Percentiles rank a stretch among this genome's conserved stretches.
phyloP scores from a whole-genome alignment of 2,888 invertebrate species.

The Dusona sp. region DNA sequence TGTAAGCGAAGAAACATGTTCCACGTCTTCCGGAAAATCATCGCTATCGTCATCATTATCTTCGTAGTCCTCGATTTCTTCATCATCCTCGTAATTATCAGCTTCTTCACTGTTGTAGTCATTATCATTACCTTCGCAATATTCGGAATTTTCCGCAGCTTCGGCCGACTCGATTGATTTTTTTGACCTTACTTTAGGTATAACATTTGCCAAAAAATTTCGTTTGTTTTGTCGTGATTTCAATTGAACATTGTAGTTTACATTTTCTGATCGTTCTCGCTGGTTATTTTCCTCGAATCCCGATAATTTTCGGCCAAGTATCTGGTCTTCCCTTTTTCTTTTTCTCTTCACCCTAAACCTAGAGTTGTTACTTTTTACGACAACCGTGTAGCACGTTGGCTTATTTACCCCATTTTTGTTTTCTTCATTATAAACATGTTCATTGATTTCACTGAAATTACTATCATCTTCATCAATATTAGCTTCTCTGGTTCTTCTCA shows the following conservation, averaged over 20 bases:
- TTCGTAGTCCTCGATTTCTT: constrained; percentile 25
- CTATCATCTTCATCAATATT: constrained; percentile 22
- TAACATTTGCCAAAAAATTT: constrained; percentile 17
- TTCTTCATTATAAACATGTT: constrained; percentile 31
- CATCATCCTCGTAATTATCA: constrained; percentile 45
- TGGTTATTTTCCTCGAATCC: not conserved
- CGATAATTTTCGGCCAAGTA: constrained; percentile 56
- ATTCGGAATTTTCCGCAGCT: constrained; percentile 20
- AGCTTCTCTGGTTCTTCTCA: constrained; percentile 23
- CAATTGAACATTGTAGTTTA: not conserved
- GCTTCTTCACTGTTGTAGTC: constrained; percentile 22
- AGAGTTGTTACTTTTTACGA: constrained; percentile 56
- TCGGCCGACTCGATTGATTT: constrained; percentile 57
- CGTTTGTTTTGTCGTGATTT: not conserved
- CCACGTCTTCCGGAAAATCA: constrained; percentile 2
- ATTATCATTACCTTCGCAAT: constrained; percentile 1
- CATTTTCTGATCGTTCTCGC: not conserved
- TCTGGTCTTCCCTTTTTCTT: constrained; percentile 46
- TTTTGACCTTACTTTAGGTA: constrained; percentile 57
- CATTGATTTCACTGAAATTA: constrained; percentile 24
- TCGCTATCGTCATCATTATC: constrained; percentile 26
- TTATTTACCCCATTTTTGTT: constrained; percentile 11
- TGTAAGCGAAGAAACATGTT: not conserved
- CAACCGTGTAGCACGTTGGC: constrained; percentile 67
- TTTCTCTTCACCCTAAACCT: not conserved